Evolutionary conservation across 2,797 vertebrate genomes (phyloP).

Genomic region (Periparus ater): DNA sequence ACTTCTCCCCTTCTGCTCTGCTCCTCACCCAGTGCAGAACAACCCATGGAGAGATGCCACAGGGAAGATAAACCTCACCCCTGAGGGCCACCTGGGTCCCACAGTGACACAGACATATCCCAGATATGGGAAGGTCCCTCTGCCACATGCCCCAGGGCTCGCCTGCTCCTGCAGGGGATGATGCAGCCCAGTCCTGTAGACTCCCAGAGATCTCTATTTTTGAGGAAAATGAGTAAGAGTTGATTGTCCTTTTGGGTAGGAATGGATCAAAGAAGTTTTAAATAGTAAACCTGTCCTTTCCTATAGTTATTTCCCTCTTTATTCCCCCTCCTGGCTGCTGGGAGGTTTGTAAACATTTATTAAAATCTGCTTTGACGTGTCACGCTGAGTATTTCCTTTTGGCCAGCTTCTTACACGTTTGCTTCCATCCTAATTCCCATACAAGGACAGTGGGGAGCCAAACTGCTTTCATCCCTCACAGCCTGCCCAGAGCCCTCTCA

Average conservation of each 20-base stretch:
- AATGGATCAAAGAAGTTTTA: background rate
- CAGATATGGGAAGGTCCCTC: background rate
- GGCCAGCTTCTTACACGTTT: background rate
- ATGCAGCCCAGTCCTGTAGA: background rate
- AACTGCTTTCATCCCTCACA: background rate
- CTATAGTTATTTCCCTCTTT: background rate
- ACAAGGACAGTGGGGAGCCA: background rate
- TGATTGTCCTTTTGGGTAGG: background rate
- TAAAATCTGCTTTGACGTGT: constrained; percentile 15
- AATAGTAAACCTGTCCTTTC: constrained; percentile 21
- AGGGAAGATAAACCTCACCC: background rate
- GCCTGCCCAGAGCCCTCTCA: background rate
- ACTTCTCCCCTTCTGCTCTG: background rate
- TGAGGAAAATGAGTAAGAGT: background rate
- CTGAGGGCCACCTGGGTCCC: rapidly evolving
- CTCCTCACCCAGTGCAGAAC: background rate
- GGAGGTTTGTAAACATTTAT: background rate
- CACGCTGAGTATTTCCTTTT: constrained; percentile 21
- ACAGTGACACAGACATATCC: background rate
- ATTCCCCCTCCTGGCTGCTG: background rate
- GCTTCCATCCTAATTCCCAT: constrained; percentile 35
- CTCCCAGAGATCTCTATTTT: background rate
- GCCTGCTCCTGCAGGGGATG: rapidly evolving
- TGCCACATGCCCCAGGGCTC: rapidly evolving
- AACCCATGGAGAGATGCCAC: background rate